A percentile compares a stretch with the other conserved stretches of the same genome.
phyloP scores from a whole-genome alignment of 35 echinoderm and acorn worm species.

The Lytechinus pictus region DNA sequence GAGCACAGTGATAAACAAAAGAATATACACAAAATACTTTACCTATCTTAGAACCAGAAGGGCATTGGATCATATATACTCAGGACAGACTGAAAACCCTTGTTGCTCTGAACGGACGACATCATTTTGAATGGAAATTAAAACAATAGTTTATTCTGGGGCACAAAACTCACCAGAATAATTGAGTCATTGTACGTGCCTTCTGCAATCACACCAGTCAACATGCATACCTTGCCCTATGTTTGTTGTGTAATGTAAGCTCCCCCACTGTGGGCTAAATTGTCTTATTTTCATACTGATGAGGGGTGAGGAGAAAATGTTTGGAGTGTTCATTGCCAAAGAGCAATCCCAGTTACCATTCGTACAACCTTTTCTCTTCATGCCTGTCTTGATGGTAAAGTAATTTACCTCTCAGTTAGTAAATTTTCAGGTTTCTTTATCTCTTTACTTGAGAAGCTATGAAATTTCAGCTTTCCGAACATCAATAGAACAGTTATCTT shows the following conservation, averaged over 20 bases:
- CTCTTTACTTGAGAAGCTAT: too few relatives aligned
- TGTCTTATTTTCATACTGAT: not conserved
- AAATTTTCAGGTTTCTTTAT: not conserved
- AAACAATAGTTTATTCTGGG: slow-evolving; percentile 6
- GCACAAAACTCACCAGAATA: slow-evolving; percentile 10
- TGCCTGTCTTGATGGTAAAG: not conserved
- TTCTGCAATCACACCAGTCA: not conserved
- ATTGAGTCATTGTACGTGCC: not conserved
- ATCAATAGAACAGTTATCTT: too few relatives aligned
- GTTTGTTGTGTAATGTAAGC: not conserved
- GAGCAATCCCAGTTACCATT: not conserved
- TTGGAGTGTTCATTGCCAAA: not conserved
- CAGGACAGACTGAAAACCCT: too few relatives aligned
- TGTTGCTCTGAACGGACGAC: too few relatives aligned
- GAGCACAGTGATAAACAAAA: not conserved
- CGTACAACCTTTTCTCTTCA: not conserved
- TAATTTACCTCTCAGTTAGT: not conserved
- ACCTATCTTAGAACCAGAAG: not conserved
- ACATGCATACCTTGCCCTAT: not conserved
- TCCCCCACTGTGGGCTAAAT: not conserved
- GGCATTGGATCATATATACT: too few relatives aligned
- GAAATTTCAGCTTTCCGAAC: too few relatives aligned
- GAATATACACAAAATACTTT: not conserved
- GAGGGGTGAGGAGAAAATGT: not conserved
- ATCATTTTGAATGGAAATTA: not conserved